phyloP scores from a whole-genome alignment of 2,888 invertebrate genomes.

The Drosophila melanosoma region DNA sequence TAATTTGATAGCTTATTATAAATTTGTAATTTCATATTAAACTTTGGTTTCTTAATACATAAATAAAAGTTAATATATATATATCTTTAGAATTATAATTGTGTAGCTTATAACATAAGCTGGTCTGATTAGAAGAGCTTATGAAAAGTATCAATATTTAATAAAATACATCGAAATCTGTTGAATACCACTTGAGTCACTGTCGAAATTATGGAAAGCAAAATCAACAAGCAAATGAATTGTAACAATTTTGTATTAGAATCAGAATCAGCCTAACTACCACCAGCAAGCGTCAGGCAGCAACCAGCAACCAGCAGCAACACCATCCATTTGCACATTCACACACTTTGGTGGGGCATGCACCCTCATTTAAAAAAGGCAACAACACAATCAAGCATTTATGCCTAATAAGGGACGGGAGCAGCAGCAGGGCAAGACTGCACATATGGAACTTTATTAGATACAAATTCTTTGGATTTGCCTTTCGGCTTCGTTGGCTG shows the following conservation, averaged over 20 bases:
- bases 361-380: conserved; percentile 60
- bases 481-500: conserved; percentile 43
- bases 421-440: conserved; percentile 25
- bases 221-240: conserved; percentile 59
- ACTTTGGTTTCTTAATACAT: background rate
- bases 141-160: conserved; percentile 49
- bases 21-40: background rate
- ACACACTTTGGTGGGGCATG: conserved; percentile 38
- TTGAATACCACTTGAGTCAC: conserved; percentile 54
- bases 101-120: conserved; percentile 2
- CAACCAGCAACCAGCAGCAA: conserved; percentile 24
- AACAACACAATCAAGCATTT: conserved; percentile 68
- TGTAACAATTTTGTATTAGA: conserved; percentile 50
- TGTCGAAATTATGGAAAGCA: conserved; percentile 15
- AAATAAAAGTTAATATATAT: background rate
- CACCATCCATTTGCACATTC: conserved; percentile 39
- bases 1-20: background rate
- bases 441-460: conserved; percentile 79
- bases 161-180: conserved; percentile 33
- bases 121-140: conserved; percentile 51
- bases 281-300: conserved; percentile 42
- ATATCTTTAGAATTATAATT: background rate
- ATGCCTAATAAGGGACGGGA: conserved; percentile 66
- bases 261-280: conserved; percentile 46
- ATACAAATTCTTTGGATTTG: conserved; percentile 70